phyloP scores from a whole-genome alignment of 2,797 vertebrate genomes.

The Megalops cyprinoides region DNA sequence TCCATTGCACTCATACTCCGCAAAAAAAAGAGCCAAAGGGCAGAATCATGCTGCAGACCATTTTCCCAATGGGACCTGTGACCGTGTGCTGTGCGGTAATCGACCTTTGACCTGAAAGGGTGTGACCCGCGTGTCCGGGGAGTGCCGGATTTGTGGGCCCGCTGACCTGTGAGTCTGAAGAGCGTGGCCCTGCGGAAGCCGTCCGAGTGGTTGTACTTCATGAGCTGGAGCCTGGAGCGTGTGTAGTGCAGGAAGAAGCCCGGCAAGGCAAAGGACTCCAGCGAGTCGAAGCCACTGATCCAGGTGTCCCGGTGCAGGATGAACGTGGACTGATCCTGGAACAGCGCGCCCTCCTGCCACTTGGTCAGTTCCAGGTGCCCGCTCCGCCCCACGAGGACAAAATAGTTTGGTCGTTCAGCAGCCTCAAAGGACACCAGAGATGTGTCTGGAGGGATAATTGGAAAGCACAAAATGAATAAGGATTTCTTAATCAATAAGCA shows the following conservation, averaged over 20 bases:
- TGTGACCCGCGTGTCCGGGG: neutral
- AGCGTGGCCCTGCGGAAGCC: conserved; percentile 83
- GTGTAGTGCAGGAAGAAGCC: conserved; percentile 83
- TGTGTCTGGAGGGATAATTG: conserved; percentile 71
- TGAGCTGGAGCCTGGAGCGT: conserved; percentile 72
- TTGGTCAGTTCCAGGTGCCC: conserved; percentile 81
- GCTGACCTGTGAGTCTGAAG: conserved; percentile 86
- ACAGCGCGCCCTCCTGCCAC: conserved; percentile 77
- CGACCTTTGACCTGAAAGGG: conserved; percentile 1
- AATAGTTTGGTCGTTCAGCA: conserved; percentile 90
- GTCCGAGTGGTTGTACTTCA: conserved; percentile 81
- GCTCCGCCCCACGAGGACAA: conserved; percentile 72
- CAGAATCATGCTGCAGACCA: neutral
- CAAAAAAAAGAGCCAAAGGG: neutral
- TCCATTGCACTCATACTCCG: no score
- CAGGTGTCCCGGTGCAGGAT: conserved; percentile 84
- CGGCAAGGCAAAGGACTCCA: conserved; percentile 85
- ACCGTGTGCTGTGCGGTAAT: neutral
- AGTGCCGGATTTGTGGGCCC: neutral
- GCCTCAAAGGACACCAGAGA: conserved; percentile 88
- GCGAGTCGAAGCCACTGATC: conserved; percentile 83
- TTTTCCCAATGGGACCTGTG: neutral
- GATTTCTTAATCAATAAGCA: no score
- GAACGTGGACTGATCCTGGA: conserved; percentile 87
- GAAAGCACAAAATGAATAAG: no score